Evolutionary conservation across 2,888 invertebrate genomes (phyloP), one percentile per base, ranked within the genome.

Genomic region (Phoronis australis): DNA sequence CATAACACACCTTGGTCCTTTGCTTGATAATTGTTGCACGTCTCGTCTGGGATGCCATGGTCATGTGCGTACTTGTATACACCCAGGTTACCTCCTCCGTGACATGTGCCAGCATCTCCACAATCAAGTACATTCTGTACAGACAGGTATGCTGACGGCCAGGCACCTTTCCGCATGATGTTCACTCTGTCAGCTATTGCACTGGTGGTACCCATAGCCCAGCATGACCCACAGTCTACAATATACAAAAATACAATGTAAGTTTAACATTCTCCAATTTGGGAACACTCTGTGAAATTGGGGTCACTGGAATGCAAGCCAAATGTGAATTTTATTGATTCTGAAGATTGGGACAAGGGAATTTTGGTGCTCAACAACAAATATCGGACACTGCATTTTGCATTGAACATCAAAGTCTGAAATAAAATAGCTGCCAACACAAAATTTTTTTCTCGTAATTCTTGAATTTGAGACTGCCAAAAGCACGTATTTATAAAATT

Each of bases 21-120:
- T 12, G 80, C 80, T 54, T 80, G 80, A 57, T 80, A 80, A 65
- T 80, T 80, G 61, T 80, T 80, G 62, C 79, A 80, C 1, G 80
- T 79, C 52, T 80, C 80, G 57, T 80, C 79, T 21, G 78, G 78
- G 41, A 80, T 78, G 37, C 80, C 80, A 45, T 71, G 59, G 20
- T 71, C 57, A 51, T 80, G 71, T 3, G 79, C 80, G 58, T 79
- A 80, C 40, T 69, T 55, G 61, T 77, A 80, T 12, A 80, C 80
- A 3, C 65, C 69, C 3, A 68, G 55, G 45, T 75, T 61, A 42
- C 65, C 64, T 1, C 74, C 74, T 0, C 74, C 74, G 20, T 66
- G 60, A 55, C 80, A 80, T 12, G 68, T 65, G 3, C 80, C 80
- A 6, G 79, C 78, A 35, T 68, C 60, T 2, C 70, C 78, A 60